Percentiles rank a stretch among this genome's conserved stretches.
Conservation (phyloP, 64 coral and sea anemone species). For the Pocillopora verrucosa region DNA sequence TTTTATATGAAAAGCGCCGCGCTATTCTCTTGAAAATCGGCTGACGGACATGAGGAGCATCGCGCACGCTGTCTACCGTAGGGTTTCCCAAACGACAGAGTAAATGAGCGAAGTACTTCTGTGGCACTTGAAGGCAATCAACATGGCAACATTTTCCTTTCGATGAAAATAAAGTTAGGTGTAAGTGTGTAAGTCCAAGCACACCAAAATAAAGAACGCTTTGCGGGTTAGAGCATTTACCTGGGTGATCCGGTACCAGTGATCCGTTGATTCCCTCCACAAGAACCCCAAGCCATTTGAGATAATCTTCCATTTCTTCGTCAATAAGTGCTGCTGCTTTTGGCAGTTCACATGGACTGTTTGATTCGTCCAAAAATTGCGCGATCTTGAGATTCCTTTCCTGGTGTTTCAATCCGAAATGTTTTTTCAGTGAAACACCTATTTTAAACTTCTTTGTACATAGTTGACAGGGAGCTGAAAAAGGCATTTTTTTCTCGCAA, state of each 20-base stretch:
- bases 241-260: conserved; percentile 23
- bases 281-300: neutral
- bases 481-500: neutral
- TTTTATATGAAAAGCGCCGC: conserved; percentile 10
- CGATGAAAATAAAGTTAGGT: neutral
- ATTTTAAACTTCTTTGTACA: neutral
- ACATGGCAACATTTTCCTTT: conserved; percentile 2
- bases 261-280: conserved; percentile 8
- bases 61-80: neutral
- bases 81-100: neutral
- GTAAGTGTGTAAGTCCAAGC: neutral
- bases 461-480: neutral
- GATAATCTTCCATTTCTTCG: conserved; percentile 5
- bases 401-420: neutral
- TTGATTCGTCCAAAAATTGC: neutral
- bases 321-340: neutral
- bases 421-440: conserved; percentile 17
- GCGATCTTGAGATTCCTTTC: neutral
- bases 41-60: neutral
- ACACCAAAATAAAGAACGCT: neutral
- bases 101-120: neutral
- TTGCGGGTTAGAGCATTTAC: neutral
- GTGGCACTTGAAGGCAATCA: conserved; percentile 12
- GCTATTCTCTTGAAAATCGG: conserved; percentile 6
- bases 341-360: neutral